Evolutionary conservation across 2,797 vertebrate species (phyloP), one percentile per base, ranked within the genome.

Genomic region (Hippocampus kuda): DNA sequence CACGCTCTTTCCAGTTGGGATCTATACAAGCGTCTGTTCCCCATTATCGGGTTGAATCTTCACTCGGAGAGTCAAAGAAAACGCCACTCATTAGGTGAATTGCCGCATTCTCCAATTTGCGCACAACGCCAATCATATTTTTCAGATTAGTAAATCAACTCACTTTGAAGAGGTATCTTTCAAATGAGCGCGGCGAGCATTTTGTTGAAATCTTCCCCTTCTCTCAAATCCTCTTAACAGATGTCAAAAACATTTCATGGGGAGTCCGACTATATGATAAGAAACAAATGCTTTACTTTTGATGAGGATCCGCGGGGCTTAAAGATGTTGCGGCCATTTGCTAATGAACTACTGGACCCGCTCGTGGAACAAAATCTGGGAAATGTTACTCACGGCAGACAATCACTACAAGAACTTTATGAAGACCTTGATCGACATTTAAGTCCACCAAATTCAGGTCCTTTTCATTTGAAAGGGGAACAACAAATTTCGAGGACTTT

Each of bases 11-110:
- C 81, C 72, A 83, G 78, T 85, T 78, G 78, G 81, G 84, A 86
- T 84, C 81, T 72, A 84, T 76, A 85, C 83, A 83, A 86, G 82
- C 79, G 76, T 83, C 74, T 88, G 86, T 78, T 86, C 72, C 77
- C 75, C 57, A 83, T 88, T 85, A 86, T 73, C 81, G 76, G 73
- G 51, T 66, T 66, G 15, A 69, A 70, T 59, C 68, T 18, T 44
- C 69, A 15, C 57, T 1, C 30, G 12, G 69, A 74, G 68, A 72
- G 69, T n/a, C 51, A 69, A 68, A 57, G 20, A 67, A 74, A 69
- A 70, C 12, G 42, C 6, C 27, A 22, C 16, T 75, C 41, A 75
- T 56, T 49, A 46, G 7, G n/a, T 78, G 42, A 69, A 64, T 15
- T 56, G 57, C 71, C 70, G 61, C 70, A 71, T 72, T 46, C 4